Conservation (phyloP, 2,113 vertebrate genomes). For the western clawed frog (Xenopus tropicalis) region DNA sequence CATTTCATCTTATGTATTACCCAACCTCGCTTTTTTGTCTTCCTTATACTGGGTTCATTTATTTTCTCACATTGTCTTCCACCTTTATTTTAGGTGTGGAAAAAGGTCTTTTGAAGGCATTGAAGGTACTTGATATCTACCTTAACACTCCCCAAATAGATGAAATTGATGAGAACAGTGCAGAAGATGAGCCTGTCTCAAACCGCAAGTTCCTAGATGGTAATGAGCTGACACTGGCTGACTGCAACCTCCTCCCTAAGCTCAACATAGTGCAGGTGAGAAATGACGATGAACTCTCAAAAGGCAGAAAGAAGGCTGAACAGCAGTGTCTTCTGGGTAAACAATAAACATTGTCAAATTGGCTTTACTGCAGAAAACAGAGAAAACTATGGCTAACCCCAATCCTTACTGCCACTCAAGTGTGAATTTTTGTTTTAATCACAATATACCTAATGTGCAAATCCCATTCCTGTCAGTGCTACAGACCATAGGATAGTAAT, state of each 20-base stretch:
- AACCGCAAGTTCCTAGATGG: conserved; percentile 83
- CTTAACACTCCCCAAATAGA: conserved; percentile 76
- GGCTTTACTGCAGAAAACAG: too few relatives aligned
- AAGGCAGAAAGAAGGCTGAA: not conserved
- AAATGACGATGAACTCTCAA: conserved; percentile 21
- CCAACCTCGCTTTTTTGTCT: not conserved
- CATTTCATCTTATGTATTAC: too few relatives aligned
- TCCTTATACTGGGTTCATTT: not conserved
- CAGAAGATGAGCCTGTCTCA: conserved; percentile 76
- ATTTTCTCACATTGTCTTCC: not conserved
- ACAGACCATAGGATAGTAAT: too few relatives aligned
- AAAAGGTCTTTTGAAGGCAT: conserved; percentile 82
- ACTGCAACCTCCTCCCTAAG: conserved; percentile 89
- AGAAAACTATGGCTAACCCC: too few relatives aligned
- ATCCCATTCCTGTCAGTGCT: too few relatives aligned
- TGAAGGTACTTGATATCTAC: conserved; percentile 79
- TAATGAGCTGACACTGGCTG: conserved; percentile 78
- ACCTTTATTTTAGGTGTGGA: conserved; percentile 68
- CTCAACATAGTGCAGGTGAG: conserved; percentile 86
- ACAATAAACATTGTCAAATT: too few relatives aligned
- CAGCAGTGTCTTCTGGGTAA: too few relatives aligned
- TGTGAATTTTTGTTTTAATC: too few relatives aligned
- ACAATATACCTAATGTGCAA: too few relatives aligned
- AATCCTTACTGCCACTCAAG: too few relatives aligned
- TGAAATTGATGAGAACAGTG: conserved; percentile 82